phyloP scores from a whole-genome alignment of 1,140 invertebrate species.

The Apis cerana region DNA sequence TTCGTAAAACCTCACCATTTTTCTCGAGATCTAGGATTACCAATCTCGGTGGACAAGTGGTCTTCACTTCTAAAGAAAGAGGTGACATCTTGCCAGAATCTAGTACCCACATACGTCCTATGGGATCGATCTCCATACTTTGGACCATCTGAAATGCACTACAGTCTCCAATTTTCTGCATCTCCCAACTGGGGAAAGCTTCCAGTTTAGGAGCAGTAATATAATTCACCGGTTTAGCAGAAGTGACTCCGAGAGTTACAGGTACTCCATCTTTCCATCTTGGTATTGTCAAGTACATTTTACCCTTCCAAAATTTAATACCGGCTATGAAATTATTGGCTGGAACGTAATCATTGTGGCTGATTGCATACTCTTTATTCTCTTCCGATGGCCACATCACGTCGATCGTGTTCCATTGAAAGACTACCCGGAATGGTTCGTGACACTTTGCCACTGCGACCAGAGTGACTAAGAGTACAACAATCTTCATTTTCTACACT shows the following conservation, averaged over 20 bases:
- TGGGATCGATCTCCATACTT: slow-evolving; percentile 86
- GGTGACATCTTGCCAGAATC: slow-evolving; percentile 84
- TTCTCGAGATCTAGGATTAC: slow-evolving; percentile 86
- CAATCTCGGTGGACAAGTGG: slow-evolving; percentile 84
- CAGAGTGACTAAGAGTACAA: slow-evolving; percentile 39
- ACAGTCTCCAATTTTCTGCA: slow-evolving; percentile 84
- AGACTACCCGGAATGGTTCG: slow-evolving; percentile 77
- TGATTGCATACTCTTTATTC: slow-evolving; percentile 77
- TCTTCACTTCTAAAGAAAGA: slow-evolving; percentile 76
- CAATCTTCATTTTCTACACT: slow-evolving; percentile 36
- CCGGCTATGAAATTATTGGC: slow-evolving; percentile 84
- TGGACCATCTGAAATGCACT: slow-evolving; percentile 86
- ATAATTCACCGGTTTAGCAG: slow-evolving; percentile 74
- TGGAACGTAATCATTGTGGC: slow-evolving; percentile 81
- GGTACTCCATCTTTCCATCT: slow-evolving; percentile 85
- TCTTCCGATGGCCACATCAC: slow-evolving; percentile 75
- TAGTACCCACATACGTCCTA: slow-evolving; percentile 87
- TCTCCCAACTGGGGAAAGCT: slow-evolving; percentile 86
- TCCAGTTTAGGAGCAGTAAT: slow-evolving; percentile 83
- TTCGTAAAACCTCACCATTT: slow-evolving; percentile 80
- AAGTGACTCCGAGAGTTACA: slow-evolving; percentile 84
- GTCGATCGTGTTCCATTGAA: slow-evolving; percentile 77
- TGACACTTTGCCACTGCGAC: slow-evolving; percentile 70
- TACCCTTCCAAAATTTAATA: slow-evolving; percentile 84
- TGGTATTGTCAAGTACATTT: slow-evolving; percentile 85